Base-by-base conservation (phyloP, 2,888 invertebrate species). In the Daptonema setosum region DNA sequence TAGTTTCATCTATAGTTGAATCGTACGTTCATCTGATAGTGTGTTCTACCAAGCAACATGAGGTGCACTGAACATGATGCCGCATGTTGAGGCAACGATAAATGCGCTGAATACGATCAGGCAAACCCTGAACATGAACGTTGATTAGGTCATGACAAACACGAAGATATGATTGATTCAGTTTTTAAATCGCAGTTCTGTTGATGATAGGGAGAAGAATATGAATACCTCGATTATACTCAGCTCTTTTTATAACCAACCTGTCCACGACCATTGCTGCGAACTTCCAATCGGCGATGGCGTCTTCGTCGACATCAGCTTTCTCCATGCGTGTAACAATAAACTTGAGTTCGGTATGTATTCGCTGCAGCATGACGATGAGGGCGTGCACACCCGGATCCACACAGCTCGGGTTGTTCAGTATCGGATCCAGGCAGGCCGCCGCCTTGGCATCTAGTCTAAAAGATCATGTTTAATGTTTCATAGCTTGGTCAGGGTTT, bases 21-120 rank as follows among this genome's bases (percentile, higher is more conserved):
- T n/a, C n/a, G n/a, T n/a, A n/a, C 77, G 14, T 67, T 66, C 22
- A 71, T n/a, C n/a, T n/a, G n/a, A n/a, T n/a, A n/a, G n/a, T n/a
- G n/a, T n/a, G n/a, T n/a, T n/a, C 56, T 14, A 52, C 59, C 35
- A 59, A 59, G 28, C 54, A 45, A 45, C 45, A 26, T 50, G 50
- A 8, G 88, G 88, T 70, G 88, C 88, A 65, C 85, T 85, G 66
- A 85, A 78, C 68, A 88, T 78, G 72, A 87, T 87, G 65, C 86
- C 84, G 68, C 87, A 83, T 66, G 88, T 87, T 67, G 87, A 87
- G 72, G 87, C 82, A 74, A 87, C 80, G 70, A 87, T 88, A 78
- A 88, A 88, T 74, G 87, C 77, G 61, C 87, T 86, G 79, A 91
- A 93, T 72, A 88, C 82, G 77, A 87, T 85, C 76, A 93, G 80